Conservation (phyloP, 2,888 invertebrate species). For the Drosophila neonasuta region DNA sequence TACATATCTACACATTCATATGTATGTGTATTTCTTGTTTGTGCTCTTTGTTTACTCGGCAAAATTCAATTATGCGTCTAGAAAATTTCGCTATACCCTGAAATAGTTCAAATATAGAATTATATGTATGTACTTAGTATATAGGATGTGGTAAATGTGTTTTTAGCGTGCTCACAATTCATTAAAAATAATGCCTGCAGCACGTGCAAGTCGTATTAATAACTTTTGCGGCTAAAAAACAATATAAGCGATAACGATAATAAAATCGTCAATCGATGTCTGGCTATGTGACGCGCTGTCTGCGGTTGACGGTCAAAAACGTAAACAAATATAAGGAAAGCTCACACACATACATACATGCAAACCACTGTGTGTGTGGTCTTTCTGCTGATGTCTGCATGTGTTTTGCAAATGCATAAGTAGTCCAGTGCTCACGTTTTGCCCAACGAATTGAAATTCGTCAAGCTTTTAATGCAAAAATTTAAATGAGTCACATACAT, state of each 20-base stretch:
- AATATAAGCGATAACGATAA: conserved; percentile 45
- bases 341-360: conserved; percentile 1
- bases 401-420: not conserved
- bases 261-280: conserved; percentile 35
- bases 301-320: conserved; percentile 15
- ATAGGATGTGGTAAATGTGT: conserved; percentile 13
- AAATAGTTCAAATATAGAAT: conserved; percentile 4
- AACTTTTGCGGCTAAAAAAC: conserved; percentile 18
- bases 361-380: not conserved
- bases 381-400: not conserved
- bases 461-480: conserved; percentile 16
- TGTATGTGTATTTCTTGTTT: not conserved
- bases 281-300: conserved; percentile 35
- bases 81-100: conserved; percentile 4
- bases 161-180: conserved; percentile 22
- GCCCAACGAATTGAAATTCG: conserved; percentile 18
- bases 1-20: too few relatives aligned
- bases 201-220: conserved; percentile 39
- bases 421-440: conserved; percentile 28
- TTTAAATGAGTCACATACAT: conserved; percentile 1
- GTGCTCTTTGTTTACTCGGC: conserved; percentile 30
- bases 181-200: conserved; percentile 11
- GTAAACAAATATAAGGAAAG: conserved; percentile 17
- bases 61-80: conserved; percentile 33
- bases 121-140: not conserved